A percentile compares a stretch with the other conserved stretches of the same genome.
phyloP scores from a whole-genome alignment of 2,113 vertebrate genomes.

The Alligator sinensis region DNA sequence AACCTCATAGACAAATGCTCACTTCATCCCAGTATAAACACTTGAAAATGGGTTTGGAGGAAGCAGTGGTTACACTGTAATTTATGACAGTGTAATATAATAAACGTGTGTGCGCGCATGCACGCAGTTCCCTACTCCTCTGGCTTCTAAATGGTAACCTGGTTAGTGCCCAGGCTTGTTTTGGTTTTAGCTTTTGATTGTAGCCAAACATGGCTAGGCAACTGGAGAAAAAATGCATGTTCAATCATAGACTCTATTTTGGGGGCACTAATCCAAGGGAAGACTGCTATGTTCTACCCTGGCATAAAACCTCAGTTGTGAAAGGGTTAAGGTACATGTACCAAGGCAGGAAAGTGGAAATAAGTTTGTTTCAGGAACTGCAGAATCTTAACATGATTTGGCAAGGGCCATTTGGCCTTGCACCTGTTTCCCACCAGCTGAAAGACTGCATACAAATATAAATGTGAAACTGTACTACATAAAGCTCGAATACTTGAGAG shows the following conservation, averaged over 20 bases:
- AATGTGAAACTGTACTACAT: background rate
- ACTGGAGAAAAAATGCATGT: background rate
- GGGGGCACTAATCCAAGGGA: background rate
- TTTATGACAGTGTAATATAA: background rate
- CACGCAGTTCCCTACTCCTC: background rate
- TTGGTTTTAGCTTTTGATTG: background rate
- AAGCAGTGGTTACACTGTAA: background rate
- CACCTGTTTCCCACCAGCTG: background rate
- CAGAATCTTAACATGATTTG: background rate
- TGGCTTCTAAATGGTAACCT: background rate
- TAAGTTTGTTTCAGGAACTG: background rate
- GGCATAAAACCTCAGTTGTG: background rate
- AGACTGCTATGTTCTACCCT: background rate
- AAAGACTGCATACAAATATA: background rate
- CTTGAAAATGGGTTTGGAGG: background rate
- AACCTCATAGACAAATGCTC: background rate
- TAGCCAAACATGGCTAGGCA: background rate
- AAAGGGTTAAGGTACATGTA: background rate
- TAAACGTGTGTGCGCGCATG: background rate
- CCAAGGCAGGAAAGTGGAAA: background rate
- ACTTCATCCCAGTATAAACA: background rate
- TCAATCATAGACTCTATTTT: fast-evolving
- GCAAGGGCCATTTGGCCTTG: background rate
- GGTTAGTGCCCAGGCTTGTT: background rate
- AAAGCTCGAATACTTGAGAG: background rate